These are phyloP conservation scores for Heliangelus exortis DNA, from an alignment of 2,797 vertebrate species.

Conservation along the genomic window DNA sequence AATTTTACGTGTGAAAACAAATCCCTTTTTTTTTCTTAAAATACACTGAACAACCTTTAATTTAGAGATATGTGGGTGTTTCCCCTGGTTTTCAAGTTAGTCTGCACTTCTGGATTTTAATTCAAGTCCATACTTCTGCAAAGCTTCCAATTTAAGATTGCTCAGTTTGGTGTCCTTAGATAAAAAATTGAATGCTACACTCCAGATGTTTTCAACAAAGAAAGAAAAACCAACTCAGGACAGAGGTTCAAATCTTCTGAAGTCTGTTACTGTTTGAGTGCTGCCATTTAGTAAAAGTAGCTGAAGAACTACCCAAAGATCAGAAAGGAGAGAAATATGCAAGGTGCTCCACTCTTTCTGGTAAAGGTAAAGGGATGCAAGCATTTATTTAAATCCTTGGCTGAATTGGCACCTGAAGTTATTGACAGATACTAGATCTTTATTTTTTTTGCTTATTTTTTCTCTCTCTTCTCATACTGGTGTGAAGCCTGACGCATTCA, in stretches of 20 bases:
- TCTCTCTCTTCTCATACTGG: rapidly evolving
- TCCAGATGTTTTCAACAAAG: neutral
- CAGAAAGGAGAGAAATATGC: neutral
- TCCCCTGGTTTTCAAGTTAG: neutral
- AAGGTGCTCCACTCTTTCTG: neutral
- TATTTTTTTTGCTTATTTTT: neutral
- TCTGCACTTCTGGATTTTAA: neutral
- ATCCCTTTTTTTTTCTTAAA: neutral
- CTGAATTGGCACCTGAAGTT: neutral
- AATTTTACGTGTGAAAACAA: neutral
- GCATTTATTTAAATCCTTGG: neutral
- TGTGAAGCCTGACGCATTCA: neutral
- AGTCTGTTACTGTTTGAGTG: neutral
- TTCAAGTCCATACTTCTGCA: neutral
- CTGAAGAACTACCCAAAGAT: neutral
- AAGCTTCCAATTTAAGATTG: neutral
- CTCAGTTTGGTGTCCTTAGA: rapidly evolving
- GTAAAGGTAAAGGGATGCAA: neutral
- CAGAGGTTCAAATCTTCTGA: neutral
- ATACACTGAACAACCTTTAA: neutral
- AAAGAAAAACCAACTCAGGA: neutral
- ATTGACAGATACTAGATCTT: neutral
- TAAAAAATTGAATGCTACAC: neutral
- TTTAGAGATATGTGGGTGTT: neutral
- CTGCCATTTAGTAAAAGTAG: neutral